A percentile compares a stretch with the other conserved stretches of the same genome.
phyloP scores from a whole-genome alignment of 2,888 invertebrate species.

The Apotomis betuletana region DNA sequence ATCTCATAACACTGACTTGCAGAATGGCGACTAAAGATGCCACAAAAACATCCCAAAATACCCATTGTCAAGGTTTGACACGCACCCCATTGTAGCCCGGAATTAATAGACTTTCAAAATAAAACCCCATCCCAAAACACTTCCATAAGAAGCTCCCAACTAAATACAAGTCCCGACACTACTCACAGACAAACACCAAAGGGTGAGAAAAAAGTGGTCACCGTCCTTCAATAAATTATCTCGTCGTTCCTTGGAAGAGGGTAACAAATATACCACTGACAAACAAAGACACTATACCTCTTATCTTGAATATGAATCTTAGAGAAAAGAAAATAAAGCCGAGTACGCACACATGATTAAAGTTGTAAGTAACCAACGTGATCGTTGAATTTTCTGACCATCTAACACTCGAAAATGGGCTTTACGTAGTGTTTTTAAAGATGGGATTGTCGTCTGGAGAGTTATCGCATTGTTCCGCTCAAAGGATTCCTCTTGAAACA shows the following conservation, averaged over 20 bases:
- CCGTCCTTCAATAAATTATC: slow-evolving; percentile 67
- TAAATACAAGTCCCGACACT: slow-evolving; percentile 46
- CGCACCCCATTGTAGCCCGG: background rate
- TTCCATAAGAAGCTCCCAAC: slow-evolving; percentile 19
- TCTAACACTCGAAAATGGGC: slow-evolving; percentile 25
- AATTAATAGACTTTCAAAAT: slow-evolving; percentile 31
- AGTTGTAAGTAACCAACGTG: slow-evolving; percentile 33
- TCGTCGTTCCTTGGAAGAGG: slow-evolving; percentile 62
- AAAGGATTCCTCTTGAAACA: slow-evolving; percentile 67
- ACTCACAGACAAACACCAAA: slow-evolving; percentile 58
- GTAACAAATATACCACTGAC: slow-evolving; percentile 51
- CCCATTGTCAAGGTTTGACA: background rate
- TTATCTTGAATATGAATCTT: slow-evolving; percentile 47
- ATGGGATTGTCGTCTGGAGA: slow-evolving; percentile 45
- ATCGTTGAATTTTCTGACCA: slow-evolving; percentile 34
- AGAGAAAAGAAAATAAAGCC: background rate
- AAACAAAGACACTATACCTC: slow-evolving; percentile 17
- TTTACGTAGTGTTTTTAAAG: slow-evolving; percentile 42
- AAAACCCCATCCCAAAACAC: slow-evolving; percentile 19
- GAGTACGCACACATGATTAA: background rate
- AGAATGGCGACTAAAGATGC: background rate
- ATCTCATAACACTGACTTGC: background rate
- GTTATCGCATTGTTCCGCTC: slow-evolving; percentile 56
- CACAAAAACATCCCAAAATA: background rate
- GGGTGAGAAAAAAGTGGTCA: slow-evolving; percentile 64